These are phyloP conservation scores for Apodemia zela DNA, from an alignment of 2,888 invertebrate species.

Conservation along the genomic window DNA sequence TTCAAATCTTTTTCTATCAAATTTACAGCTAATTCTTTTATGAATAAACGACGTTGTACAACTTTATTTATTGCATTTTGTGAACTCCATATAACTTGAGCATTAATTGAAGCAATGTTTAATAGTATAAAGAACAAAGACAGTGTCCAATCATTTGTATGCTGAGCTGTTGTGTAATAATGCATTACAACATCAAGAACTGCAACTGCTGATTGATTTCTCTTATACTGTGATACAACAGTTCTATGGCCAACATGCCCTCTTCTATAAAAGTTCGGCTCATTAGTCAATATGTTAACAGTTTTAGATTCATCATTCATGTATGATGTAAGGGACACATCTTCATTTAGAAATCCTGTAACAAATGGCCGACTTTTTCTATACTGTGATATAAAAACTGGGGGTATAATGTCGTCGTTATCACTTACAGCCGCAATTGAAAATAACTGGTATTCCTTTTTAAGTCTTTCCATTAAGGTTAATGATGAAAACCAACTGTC, in stretches of 20 bases:
- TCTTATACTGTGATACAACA: slow-evolving; percentile 59
- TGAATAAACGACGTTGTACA: slow-evolving; percentile 54
- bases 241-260: slow-evolving; percentile 47
- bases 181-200: slow-evolving; percentile 66
- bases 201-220: slow-evolving; percentile 58
- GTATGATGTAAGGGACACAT: slow-evolving; percentile 55
- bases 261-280: slow-evolving; percentile 57
- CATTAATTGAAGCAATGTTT: slow-evolving; percentile 66
- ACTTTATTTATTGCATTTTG: slow-evolving; percentile 38
- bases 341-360: slow-evolving; percentile 56
- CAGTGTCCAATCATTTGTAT: slow-evolving; percentile 66
- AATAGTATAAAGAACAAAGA: slow-evolving; percentile 64
- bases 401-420: slow-evolving; percentile 53
- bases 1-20: slow-evolving; percentile 43
- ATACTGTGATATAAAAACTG: slow-evolving; percentile 50
- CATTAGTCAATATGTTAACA: slow-evolving; percentile 58
- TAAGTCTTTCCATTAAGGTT: slow-evolving; percentile 47
- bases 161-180: slow-evolving; percentile 68
- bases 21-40: slow-evolving; percentile 56
- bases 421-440: slow-evolving; percentile 56
- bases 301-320: slow-evolving; percentile 51
- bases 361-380: slow-evolving; percentile 50
- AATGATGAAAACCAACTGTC: slow-evolving; percentile 64
- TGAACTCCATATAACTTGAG: slow-evolving; percentile 66
- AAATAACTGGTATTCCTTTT: slow-evolving; percentile 50